phyloP scores from a whole-genome alignment of 1,140 invertebrate species.

The Propsilocerus akamusi region DNA sequence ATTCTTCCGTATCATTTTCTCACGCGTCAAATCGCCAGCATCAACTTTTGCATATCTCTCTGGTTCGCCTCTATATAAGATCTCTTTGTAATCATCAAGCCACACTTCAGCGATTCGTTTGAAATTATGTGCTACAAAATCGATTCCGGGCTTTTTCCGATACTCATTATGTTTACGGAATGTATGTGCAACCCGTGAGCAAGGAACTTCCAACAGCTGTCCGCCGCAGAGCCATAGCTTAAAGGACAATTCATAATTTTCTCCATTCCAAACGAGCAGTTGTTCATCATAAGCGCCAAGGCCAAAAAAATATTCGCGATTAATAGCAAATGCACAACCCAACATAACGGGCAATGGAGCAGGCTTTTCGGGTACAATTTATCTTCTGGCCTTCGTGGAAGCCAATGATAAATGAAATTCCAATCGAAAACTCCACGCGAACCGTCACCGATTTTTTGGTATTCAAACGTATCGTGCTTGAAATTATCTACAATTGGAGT shows the following conservation, averaged over 20 bases:
- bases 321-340: conserved; percentile 87
- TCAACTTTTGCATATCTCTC: conserved; percentile 52
- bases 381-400: conserved; percentile 54
- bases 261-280: conserved; percentile 75
- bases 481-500: conserved; percentile 66
- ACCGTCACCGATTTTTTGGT: conserved; percentile 56
- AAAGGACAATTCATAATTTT: conserved; percentile 78
- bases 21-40: conserved; percentile 47
- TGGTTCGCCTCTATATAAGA: conserved; percentile 58
- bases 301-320: conserved; percentile 87
- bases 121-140: conserved; percentile 64
- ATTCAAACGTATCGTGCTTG: conserved; percentile 56
- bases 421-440: conserved; percentile 61
- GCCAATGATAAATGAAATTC: conserved; percentile 61
- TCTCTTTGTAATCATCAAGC: conserved; percentile 94
- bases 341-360: conserved; percentile 94
- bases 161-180: conserved; percentile 78
- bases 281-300: conserved; percentile 85
- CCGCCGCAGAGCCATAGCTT: conserved; percentile 87
- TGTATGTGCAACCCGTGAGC: conserved; percentile 90
- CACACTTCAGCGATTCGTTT: conserved; percentile 84
- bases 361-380: conserved; percentile 41
- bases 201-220: conserved; percentile 78
- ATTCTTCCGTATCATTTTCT: conserved; percentile 43
- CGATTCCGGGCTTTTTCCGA: conserved; percentile 78